These are phyloP conservation scores for Dromius quadrimaculatus DNA, from an alignment of 2,888 invertebrate species.

Conservation along the genomic window DNA sequence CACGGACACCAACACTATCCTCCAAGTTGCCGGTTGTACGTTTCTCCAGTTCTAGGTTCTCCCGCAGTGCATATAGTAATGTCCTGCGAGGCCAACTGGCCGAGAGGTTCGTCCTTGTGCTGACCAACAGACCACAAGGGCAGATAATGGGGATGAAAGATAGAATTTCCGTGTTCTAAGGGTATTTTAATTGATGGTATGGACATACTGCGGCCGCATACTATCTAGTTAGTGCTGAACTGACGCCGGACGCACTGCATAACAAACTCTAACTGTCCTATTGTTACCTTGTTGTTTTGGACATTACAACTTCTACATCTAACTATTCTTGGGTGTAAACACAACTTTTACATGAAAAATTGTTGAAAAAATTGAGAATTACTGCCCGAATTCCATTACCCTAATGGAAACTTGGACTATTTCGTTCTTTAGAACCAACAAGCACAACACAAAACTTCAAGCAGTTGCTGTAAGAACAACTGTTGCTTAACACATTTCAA, in stretches of 20 bases:
- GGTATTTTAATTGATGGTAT: slow-evolving; percentile 55
- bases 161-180: slow-evolving; percentile 55
- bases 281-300: slow-evolving; percentile 1
- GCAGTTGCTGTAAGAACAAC: no score
- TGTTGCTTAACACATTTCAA: no score
- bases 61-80: slow-evolving; percentile 47
- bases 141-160: slow-evolving; percentile 55
- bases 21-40: neutral
- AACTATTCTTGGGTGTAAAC: no score
- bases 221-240: slow-evolving; percentile 37
- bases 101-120: neutral
- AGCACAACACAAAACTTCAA: no score
- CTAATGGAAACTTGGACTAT: no score
- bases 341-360: no score
- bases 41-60: neutral
- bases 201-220: slow-evolving; percentile 42
- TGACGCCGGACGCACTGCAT: slow-evolving; percentile 7
- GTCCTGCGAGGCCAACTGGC: slow-evolving; percentile 54
- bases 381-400: no score
- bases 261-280: slow-evolving; percentile 32
- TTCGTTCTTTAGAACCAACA: no score
- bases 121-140: slow-evolving; percentile 54
- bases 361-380: no score
- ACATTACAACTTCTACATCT: neutral
- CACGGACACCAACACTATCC: neutral